A percentile compares a stretch with the other conserved stretches of the same genome.
Conservation (phyloP, 1,140 invertebrate genomes). For the Drosophila bocqueti region DNA sequence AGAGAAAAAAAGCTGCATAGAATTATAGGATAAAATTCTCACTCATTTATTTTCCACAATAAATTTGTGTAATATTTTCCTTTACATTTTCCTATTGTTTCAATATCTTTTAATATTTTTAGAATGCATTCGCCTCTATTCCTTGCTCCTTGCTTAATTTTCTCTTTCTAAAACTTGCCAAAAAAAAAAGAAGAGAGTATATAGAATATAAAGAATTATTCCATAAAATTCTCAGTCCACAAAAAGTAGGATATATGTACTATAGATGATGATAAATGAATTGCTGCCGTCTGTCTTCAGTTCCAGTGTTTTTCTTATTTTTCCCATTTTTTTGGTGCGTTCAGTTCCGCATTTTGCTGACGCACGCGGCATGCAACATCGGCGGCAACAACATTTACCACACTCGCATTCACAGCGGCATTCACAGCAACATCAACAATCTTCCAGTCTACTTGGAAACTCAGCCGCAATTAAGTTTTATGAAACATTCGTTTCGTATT, state of each 20-base stretch:
- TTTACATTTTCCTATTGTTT: background rate
- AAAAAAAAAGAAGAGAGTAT: background rate
- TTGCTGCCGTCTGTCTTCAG: conserved; percentile 22
- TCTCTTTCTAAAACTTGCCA: background rate
- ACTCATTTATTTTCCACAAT: no score
- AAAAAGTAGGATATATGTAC: background rate
- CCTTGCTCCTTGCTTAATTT: background rate
- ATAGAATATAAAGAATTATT: background rate
- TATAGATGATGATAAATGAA: conserved; percentile 19
- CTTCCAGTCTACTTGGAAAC: conserved; percentile 18
- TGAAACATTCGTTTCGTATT: conserved; percentile 39
- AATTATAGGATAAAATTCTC: no score
- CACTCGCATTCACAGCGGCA: conserved; percentile 3
- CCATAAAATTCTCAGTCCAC: background rate
- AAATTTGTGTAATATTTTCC: no score
- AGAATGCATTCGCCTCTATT: no score
- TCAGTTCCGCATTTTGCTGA: conserved; percentile 50
- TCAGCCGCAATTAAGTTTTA: conserved; percentile 57
- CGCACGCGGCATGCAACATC: conserved; percentile 53
- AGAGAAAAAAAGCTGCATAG: no score
- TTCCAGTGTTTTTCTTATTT: conserved; percentile 18
- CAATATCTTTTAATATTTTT: background rate
- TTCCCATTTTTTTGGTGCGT: conserved; percentile 1
- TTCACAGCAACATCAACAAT: conserved; percentile 11
- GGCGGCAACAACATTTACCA: conserved; percentile 14